Evolutionary conservation across 2,888 invertebrate genomes (phyloP).

Genomic region (Caenorhabditis becei): DNA sequence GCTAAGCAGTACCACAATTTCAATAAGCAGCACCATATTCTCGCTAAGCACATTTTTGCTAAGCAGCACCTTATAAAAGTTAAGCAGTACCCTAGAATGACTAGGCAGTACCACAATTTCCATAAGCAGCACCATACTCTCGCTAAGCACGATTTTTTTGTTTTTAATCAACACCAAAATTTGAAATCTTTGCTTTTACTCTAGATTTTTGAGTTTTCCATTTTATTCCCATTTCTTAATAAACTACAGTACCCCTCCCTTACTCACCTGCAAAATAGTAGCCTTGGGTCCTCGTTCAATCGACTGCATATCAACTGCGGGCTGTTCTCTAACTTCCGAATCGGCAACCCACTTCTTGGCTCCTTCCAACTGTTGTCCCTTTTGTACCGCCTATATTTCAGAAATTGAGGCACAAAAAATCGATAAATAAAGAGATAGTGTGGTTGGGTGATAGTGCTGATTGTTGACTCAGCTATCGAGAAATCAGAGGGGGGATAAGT

Average conservation of each 20-base stretch:
- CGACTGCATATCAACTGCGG: slow-evolving; percentile 37
- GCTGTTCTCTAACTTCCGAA: slow-evolving; percentile 51
- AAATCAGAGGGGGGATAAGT: slow-evolving; percentile 13
- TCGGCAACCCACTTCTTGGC: slow-evolving; percentile 70
- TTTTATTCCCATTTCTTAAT: not conserved
- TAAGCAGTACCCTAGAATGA: too few species aligned
- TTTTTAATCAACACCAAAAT: too few species aligned
- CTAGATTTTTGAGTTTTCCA: too few species aligned
- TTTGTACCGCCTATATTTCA: slow-evolving; percentile 54
- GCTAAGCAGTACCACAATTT: too few species aligned
- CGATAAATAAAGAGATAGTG: not conserved
- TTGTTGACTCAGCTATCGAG: slow-evolving; percentile 48
- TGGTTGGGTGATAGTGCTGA: not conserved
- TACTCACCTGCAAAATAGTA: slow-evolving; percentile 62
- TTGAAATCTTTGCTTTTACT: too few species aligned
- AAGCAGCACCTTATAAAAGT: too few species aligned
- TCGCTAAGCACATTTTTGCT: too few species aligned
- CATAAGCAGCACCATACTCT: too few species aligned
- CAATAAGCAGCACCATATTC: too few species aligned
- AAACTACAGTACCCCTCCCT: too few species aligned
- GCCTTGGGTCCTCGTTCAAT: slow-evolving; percentile 62
- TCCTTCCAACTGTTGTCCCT: slow-evolving; percentile 69
- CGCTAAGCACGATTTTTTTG: too few species aligned
- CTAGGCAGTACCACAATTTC: too few species aligned
- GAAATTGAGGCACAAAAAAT: slow-evolving; percentile 20